Evolutionary conservation across 2,888 invertebrate genomes (phyloP), one percentile per base, ranked within the genome.

Genomic region (Nasonovia ribisnigri): DNA sequence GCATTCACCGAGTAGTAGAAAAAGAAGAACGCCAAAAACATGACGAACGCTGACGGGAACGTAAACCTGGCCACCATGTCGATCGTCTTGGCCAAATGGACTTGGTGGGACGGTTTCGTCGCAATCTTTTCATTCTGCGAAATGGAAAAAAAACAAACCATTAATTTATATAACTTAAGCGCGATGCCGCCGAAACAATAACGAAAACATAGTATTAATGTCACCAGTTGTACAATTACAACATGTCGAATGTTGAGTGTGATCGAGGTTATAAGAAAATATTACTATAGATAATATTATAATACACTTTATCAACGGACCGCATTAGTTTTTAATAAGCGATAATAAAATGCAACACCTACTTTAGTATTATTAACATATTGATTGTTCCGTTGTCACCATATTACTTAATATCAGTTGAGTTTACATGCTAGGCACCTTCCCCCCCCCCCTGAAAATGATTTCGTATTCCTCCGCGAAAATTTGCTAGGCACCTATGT

Each of bases 11-110:
- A 87, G 96, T 98, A 98, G 96, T 98, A 98, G 95, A 98, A 98
- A 97, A 99, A 99, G 97, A 99, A 99, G 96, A 98, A 98, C 96
- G 98, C 97, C 95, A 99, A 97, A 96, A 99, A 99, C 96, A 98
- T 97, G 96, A 98, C 97, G 96, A 98, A 99, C 95, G 98, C 98
- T 95, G 98, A 97, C 95, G 98, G 98, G 96, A 99, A 99, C 95
- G 98, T 98, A 96, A 98, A 98, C 96, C 98, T 97, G 94, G 98
- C 98, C 96, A 99, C 98, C 95, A 98, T 98, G 96, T 98, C 98
- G 96, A 98, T 98, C 94, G 98, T 98, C 96, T 98, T 98, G 95
- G 98, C 98, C 95, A 98, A 98, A 95, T 98, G 97, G 95, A 98
- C 98, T 94, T 98, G 98, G 96, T 98, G 98, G 90, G 98, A 98